Percentiles rank a stretch among this genome's conserved stretches.
phyloP scores from a whole-genome alignment of 2,888 invertebrate species.

The Euzophera pinguis region DNA sequence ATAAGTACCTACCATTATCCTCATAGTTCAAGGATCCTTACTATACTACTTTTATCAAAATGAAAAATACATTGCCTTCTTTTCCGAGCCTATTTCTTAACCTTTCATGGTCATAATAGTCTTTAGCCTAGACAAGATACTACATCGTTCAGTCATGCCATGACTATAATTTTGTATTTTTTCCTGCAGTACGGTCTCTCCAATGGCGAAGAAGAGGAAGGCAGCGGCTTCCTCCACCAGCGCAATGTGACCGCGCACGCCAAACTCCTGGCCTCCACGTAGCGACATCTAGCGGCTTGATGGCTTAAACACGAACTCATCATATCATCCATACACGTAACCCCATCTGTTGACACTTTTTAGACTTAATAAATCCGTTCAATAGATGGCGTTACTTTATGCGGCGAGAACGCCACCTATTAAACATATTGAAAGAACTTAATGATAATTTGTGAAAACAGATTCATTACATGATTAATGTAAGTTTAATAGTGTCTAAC shows the following conservation, averaged over 20 bases:
- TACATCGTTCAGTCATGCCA: no score
- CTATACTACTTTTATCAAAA: no score
- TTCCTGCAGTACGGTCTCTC: slow-evolving; percentile 62
- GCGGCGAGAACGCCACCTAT: not conserved
- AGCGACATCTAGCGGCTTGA: slow-evolving; percentile 40
- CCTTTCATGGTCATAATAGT: no score
- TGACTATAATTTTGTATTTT: no score
- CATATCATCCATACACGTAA: not conserved
- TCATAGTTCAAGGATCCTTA: no score
- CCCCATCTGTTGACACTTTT: not conserved
- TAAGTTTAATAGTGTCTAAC: no score
- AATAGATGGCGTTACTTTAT: not conserved
- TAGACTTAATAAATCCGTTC: not conserved
- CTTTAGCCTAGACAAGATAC: no score
- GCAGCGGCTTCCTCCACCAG: slow-evolving; percentile 89
- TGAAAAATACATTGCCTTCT: no score
- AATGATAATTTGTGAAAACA: no score
- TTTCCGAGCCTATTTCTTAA: no score
- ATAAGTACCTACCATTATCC: no score
- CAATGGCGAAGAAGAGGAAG: slow-evolving; percentile 76
- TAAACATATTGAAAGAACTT: not conserved
- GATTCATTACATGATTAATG: no score
- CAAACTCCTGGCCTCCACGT: slow-evolving; percentile 91
- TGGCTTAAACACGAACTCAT: not conserved
- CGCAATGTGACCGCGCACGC: slow-evolving; percentile 92